A percentile compares a stretch with the other conserved stretches of the same genome.
phyloP scores from a whole-genome alignment of 1,140 invertebrate genomes.

The Temnothorax longispinosus region DNA sequence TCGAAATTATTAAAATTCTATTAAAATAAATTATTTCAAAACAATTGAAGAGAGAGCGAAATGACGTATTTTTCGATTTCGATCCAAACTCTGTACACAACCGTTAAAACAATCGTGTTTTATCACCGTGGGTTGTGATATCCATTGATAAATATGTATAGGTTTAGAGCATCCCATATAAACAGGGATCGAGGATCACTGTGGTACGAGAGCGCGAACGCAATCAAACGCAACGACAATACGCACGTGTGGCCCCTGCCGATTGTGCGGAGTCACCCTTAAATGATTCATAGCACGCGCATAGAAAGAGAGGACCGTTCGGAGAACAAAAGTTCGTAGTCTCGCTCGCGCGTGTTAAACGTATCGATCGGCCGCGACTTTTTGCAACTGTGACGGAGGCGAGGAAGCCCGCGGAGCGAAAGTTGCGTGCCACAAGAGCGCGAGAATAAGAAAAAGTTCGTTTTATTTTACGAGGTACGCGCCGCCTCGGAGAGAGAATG shows the following conservation, averaged over 20 bases:
- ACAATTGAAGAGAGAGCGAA: neutral
- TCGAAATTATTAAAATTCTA: too few species aligned
- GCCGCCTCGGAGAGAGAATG: slow-evolving; percentile 8
- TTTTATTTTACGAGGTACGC: neutral
- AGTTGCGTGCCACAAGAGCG: neutral
- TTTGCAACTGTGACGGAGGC: slow-evolving; percentile 24
- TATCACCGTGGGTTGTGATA: neutral
- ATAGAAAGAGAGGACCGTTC: neutral
- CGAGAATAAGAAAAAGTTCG: neutral
- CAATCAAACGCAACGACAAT: neutral
- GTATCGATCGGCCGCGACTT: slow-evolving; percentile 35
- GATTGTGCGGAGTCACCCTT: slow-evolving; percentile 25
- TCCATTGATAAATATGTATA: neutral
- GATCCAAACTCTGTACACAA: neutral
- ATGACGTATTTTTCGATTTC: neutral
- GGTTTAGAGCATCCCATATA: neutral
- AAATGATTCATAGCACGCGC: slow-evolving; percentile 49
- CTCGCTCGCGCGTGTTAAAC: neutral
- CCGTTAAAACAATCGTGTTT: neutral
- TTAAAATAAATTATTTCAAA: too few species aligned
- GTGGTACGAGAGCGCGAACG: neutral
- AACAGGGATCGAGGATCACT: slow-evolving; percentile 8
- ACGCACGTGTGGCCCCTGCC: neutral
- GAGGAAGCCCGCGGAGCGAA: neutral
- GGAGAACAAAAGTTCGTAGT: slow-evolving; percentile 13